Conservation (phyloP, 2,797 vertebrate genomes). For the Nannoperca australis region DNA sequence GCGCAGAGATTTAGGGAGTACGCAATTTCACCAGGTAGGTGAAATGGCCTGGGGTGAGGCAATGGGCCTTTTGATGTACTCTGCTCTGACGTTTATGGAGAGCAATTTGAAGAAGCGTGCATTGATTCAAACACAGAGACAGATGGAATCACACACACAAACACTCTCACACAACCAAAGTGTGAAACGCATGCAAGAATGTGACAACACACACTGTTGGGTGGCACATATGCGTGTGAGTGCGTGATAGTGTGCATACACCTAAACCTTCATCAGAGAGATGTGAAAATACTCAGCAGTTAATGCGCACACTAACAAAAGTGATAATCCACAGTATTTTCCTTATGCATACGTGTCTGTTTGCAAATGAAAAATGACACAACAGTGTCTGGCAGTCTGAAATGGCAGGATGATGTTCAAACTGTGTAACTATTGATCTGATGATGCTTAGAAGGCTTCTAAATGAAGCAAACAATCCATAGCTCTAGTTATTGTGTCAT, state of each 20-base stretch:
- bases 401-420: conserved; percentile 21
- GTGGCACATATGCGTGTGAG: conserved; percentile 45
- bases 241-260: conserved; percentile 5
- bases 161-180: conserved; percentile 11
- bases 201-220: conserved; percentile 19
- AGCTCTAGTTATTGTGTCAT: conserved; percentile 24
- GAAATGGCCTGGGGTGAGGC: conserved; percentile 37
- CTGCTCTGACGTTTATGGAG: conserved; percentile 61
- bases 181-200: conserved; percentile 7
- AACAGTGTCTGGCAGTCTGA: not conserved
- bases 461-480: conserved; percentile 33
- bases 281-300: conserved; percentile 19
- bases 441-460: conserved; percentile 4
- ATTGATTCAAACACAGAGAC: conserved; percentile 57
- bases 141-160: conserved; percentile 53
- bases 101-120: conserved; percentile 60
- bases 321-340: conserved; percentile 2
- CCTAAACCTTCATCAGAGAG: not conserved
- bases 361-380: not conserved
- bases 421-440: conserved; percentile 18
- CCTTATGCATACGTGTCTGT: not conserved
- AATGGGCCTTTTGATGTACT: conserved; percentile 70
- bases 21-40: conserved; percentile 60
- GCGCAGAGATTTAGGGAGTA: conserved; percentile 49
- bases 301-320: not conserved